phyloP scores from a whole-genome alignment of 2,113 vertebrate species.

The Caretta caretta region DNA sequence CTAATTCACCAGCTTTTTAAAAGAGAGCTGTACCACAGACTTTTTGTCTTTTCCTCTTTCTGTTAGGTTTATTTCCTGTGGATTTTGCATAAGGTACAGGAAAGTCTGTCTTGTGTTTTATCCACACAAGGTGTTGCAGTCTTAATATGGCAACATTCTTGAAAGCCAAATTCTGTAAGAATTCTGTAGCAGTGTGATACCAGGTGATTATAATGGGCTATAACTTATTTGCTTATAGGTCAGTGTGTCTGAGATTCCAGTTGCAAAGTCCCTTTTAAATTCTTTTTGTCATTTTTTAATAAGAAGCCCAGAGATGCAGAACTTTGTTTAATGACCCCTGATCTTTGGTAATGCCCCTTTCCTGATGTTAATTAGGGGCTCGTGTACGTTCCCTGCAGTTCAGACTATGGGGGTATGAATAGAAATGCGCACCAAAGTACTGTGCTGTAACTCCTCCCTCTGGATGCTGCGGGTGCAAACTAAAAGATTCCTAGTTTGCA shows the following conservation, averaged over 20 bases:
- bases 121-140: neutral
- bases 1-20: neutral
- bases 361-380: neutral
- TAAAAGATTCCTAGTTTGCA: neutral
- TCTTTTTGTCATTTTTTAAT: neutral
- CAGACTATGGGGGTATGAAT: neutral
- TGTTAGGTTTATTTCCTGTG: neutral
- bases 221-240: neutral
- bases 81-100: neutral
- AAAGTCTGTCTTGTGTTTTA: neutral
- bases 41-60: neutral
- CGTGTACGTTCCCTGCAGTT: neutral
- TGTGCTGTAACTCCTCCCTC: neutral
- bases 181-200: neutral
- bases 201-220: neutral
- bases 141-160: neutral
- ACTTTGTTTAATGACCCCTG: neutral
- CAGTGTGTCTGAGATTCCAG: neutral
- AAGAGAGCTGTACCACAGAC: neutral
- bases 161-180: neutral
- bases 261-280: neutral
- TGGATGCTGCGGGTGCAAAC: too few species aligned
- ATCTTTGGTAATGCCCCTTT: neutral
- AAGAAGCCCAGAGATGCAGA: neutral
- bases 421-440: neutral